These are phyloP conservation scores for Odontocolon sp. DNA, from an alignment of 2,888 invertebrate genomes.

Conservation along the genomic window DNA sequence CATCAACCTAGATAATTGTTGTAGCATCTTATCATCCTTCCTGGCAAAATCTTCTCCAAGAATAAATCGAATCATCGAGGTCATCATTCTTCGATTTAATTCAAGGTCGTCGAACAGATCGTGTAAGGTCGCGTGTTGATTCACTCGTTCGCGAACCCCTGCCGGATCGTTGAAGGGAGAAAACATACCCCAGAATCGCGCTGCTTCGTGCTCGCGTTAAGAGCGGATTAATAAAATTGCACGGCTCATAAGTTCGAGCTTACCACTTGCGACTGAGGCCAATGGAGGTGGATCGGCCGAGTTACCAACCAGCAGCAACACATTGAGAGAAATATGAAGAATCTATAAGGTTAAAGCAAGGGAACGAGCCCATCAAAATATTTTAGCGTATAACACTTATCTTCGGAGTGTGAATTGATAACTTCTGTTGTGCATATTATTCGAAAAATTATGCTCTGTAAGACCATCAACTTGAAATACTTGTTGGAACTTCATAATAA, in stretches of 20 bases:
- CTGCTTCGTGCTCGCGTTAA: constrained; percentile 6
- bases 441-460: too few species aligned
- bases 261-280: constrained; percentile 34
- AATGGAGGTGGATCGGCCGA: neutral
- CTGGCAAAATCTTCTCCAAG: neutral
- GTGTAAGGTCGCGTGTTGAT: constrained; percentile 21
- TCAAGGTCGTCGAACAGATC: constrained; percentile 16
- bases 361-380: too few species aligned
- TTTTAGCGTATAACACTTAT: too few species aligned
- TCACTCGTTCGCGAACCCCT: neutral
- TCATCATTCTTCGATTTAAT: constrained; percentile 29
- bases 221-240: constrained; percentile 61
- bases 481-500: too few species aligned
- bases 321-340: too few species aligned
- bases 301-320: neutral
- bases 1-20: neutral
- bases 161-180: neutral
- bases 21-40: neutral
- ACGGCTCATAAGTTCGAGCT: constrained; percentile 62
- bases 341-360: too few species aligned
- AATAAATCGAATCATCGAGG: constrained; percentile 26
- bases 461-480: too few species aligned
- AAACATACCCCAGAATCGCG: neutral
- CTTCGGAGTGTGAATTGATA: too few species aligned
- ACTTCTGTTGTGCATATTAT: too few species aligned